Evolutionary conservation across 2,113 vertebrate species (phyloP).

Genomic region (Pollimyrus isidori): DNA sequence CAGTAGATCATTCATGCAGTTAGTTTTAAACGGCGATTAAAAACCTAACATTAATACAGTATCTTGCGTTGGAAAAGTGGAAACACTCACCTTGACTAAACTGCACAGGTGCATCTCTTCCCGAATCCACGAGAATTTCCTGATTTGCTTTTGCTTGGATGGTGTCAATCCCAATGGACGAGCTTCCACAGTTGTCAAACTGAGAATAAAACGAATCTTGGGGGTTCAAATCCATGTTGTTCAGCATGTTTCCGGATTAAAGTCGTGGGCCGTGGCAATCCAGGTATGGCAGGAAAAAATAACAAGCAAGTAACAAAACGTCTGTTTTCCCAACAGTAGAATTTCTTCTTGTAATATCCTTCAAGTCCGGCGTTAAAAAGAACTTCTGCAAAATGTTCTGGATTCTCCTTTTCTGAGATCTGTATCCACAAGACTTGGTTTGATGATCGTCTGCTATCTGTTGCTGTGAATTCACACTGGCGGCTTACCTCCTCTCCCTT

Average conservation of each 20-base stretch:
- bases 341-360: slow-evolving; percentile 46
- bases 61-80: slow-evolving; percentile 22
- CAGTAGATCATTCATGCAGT: slow-evolving; percentile 22
- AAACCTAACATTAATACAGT: slow-evolving; percentile 14
- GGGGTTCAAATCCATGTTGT: slow-evolving; percentile 84
- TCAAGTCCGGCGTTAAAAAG: slow-evolving; percentile 29
- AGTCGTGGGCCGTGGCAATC: slow-evolving; percentile 45
- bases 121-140: slow-evolving; percentile 61
- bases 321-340: slow-evolving; percentile 37
- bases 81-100: slow-evolving; percentile 70
- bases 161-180: slow-evolving; percentile 57
- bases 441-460: slow-evolving; percentile 57
- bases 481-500: slow-evolving; percentile 60
- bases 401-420: slow-evolving; percentile 47
- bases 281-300: slow-evolving; percentile 28
- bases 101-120: slow-evolving; percentile 59
- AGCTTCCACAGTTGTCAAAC: slow-evolving; percentile 73
- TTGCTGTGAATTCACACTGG: slow-evolving; percentile 64
- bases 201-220: slow-evolving; percentile 79
- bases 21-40: not conserved
- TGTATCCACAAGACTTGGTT: slow-evolving; percentile 37
- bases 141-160: slow-evolving; percentile 55
- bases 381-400: slow-evolving; percentile 39
- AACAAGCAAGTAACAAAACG: slow-evolving; percentile 22
- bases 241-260: slow-evolving; percentile 71